Evolutionary conservation across 92 coral and sea anemone genomes (phyloP).

Genomic region (Zoanthus sansibaricus): DNA sequence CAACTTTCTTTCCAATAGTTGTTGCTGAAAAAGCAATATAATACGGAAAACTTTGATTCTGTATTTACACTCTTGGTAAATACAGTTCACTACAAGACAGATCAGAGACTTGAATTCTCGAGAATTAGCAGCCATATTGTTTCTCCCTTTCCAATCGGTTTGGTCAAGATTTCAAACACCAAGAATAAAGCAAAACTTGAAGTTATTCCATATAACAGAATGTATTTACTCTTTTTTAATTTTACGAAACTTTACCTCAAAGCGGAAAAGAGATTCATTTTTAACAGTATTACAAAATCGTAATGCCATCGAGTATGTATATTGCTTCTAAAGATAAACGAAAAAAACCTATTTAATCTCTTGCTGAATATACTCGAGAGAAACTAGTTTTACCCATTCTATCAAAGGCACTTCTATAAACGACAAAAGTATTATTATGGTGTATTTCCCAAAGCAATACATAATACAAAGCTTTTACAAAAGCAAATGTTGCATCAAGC

Average conservation of each 20-base stretch:
- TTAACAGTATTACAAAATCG: not conserved
- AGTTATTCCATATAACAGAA: too few species aligned
- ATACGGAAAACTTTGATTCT: not conserved
- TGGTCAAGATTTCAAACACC: too few species aligned
- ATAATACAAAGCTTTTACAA: slow-evolving; percentile 8
- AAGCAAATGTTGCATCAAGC: slow-evolving; percentile 22
- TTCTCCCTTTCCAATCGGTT: not conserved
- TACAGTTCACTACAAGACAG: not conserved
- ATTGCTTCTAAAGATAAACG: not conserved
- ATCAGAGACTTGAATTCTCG: not conserved
- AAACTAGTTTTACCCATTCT: not conserved
- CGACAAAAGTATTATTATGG: not conserved
- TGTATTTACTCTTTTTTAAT: not conserved
- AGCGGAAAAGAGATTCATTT: not conserved
- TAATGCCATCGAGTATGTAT: not conserved
- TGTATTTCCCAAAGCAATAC: not conserved
- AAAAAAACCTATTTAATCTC: not conserved
- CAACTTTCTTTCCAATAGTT: not conserved
- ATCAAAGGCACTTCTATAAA: not conserved
- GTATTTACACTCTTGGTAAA: not conserved
- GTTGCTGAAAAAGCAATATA: not conserved
- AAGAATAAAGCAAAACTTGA: too few species aligned
- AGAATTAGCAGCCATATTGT: not conserved
- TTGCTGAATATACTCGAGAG: not conserved
- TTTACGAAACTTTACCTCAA: not conserved